Percentiles rank a stretch among this genome's conserved stretches.
These are phyloP conservation scores for Varroa destructor DNA, from an alignment of 1,140 invertebrate genomes.

Conservation along the genomic window DNA sequence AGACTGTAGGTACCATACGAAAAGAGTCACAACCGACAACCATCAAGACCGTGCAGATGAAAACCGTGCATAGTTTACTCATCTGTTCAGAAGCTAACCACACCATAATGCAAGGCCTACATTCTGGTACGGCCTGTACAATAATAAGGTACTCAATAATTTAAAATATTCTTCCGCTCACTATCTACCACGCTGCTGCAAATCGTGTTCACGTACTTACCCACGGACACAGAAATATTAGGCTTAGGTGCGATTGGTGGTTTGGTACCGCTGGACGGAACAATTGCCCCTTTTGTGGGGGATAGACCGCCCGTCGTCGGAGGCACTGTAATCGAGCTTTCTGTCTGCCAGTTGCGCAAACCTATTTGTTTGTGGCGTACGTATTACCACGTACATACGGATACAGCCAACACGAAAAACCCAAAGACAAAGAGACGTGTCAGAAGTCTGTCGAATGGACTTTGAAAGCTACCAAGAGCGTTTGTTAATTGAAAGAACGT, in stretches of 20 bases:
- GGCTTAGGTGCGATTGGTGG: constrained; percentile 24
- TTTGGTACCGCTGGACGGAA: not conserved
- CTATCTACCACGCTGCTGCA: no score
- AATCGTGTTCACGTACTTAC: not conserved
- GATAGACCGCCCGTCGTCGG: constrained; percentile 7
- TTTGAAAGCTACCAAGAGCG: not conserved
- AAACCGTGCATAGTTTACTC: no score
- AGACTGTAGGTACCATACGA: no score
- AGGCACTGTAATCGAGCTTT: constrained; percentile 8
- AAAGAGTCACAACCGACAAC: no score
- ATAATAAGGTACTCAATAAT: no score
- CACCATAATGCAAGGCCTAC: no score
- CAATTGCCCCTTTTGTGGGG: not conserved
- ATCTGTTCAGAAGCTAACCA: no score
- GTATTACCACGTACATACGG: not conserved
- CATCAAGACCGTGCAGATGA: no score
- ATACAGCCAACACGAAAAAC: not conserved
- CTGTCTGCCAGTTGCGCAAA: constrained; percentile 23
- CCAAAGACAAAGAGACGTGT: not conserved
- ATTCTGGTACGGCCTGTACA: no score
- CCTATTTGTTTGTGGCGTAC: not conserved
- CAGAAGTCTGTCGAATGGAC: not conserved
- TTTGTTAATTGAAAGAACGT: not conserved
- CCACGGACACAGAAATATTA: constrained; percentile 19
- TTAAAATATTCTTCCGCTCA: no score